Evolutionary conservation across 2,797 vertebrate genomes (phyloP).

Genomic region (Molossus alvarezi): DNA sequence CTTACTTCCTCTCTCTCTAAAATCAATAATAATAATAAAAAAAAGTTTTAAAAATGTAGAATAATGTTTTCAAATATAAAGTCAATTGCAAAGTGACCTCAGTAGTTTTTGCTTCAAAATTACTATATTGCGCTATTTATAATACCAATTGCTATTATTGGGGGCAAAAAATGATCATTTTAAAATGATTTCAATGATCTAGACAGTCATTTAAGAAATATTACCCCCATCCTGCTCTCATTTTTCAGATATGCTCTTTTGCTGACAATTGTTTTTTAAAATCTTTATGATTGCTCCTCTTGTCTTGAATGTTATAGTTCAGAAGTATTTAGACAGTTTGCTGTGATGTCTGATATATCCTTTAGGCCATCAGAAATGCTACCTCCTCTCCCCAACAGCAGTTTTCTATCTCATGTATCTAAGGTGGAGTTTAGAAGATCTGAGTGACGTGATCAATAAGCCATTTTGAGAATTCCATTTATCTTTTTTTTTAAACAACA

Average conservation of each 20-base stretch:
- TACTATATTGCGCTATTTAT: slow-evolving; percentile 57
- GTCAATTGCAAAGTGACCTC: slow-evolving; percentile 69
- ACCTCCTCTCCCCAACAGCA: neutral
- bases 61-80: slow-evolving; percentile 48
- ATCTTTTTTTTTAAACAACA: slow-evolving; percentile 21
- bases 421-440: slow-evolving; percentile 67
- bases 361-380: slow-evolving; percentile 44
- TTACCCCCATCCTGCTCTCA: neutral
- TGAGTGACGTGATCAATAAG: slow-evolving; percentile 67
- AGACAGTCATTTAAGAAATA: slow-evolving; percentile 50
- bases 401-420: slow-evolving; percentile 26
- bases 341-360: neutral
- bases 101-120: slow-evolving; percentile 66
- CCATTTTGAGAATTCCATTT: slow-evolving; percentile 77
- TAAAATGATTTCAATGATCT: slow-evolving; percentile 64
- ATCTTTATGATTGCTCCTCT: slow-evolving; percentile 51
- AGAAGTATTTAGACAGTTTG: slow-evolving; percentile 71
- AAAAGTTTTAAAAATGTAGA: no score
- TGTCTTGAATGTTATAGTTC: slow-evolving; percentile 43
- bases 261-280: slow-evolving; percentile 70
- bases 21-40: no score
- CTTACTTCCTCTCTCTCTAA: no score
- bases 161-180: slow-evolving; percentile 62
- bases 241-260: slow-evolving; percentile 45
- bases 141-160: slow-evolving; percentile 66